Base-by-base conservation (phyloP, 2,113 vertebrate genomes). In the Craseonycteris thonglongyai region DNA sequence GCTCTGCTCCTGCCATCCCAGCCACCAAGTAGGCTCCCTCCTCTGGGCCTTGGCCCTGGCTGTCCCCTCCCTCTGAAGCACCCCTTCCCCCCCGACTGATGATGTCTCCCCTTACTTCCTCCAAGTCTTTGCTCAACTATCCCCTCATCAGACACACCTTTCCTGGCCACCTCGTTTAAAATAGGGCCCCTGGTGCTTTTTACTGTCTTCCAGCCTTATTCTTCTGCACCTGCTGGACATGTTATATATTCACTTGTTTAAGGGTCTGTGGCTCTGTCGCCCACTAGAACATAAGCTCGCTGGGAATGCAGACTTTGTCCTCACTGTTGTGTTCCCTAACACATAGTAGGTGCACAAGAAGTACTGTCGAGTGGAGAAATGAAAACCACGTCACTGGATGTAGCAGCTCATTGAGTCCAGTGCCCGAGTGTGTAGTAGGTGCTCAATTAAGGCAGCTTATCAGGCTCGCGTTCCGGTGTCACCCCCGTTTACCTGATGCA, bases 401-500 rank as follows among this genome's bases (percentile, higher is more conserved):
- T 1, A 2, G 7, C 0, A 24, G 88, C 47, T 35, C 30, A 12
- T 28, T 30, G 11, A n/a, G 69, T 30, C 10, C n/a, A 0, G 49
- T 0, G 85, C 79, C 87, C 51, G 82, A 26, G 72, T 22, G 58
- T 15, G 59, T 14, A 21, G 12, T 10, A 16, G 68, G n/a, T 30
- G 28, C 54, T 66, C 21, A 15, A 11, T 51, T 3, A 21, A 10
- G 51, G 71, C 69, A 51, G 89, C 8, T 14, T 8, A 0, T 24
- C 1, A 2, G 59, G 40, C 33, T 10, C 11, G 66, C 0, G 0
- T 15, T 45, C n/a, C 0, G n/a, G 35, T 0, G 0, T 3, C 45
- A 0, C 1, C 24, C 30, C 26, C 0, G 0, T 16, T 81, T 98
- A 99, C 99, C 98, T 99, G 98, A 99, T 99, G 83, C 99, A 99